Evolutionary conservation across 2,113 vertebrate species (phyloP).

Genomic region (Calidris pugnax): DNA sequence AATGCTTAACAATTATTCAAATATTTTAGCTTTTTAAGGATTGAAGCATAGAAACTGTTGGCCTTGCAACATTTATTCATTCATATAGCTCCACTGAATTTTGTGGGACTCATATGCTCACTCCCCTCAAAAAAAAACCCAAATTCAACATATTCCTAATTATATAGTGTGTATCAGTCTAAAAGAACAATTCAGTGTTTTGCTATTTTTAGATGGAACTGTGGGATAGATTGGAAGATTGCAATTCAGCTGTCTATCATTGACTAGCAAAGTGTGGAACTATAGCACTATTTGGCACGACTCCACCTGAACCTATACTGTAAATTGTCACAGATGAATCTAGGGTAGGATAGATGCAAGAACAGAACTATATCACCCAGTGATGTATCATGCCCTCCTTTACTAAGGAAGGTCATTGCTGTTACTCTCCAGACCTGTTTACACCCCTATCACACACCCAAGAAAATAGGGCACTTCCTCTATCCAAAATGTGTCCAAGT

Average conservation of each 20-base stretch:
- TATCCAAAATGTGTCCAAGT: not conserved
- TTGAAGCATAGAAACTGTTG: not conserved
- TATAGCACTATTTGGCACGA: not conserved
- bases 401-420: not conserved
- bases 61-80: not conserved
- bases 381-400: not conserved
- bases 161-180: not conserved
- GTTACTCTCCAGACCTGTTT: not conserved
- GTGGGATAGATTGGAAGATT: not conserved
- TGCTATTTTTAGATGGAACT: not conserved
- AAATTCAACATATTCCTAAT: not conserved
- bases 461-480: not conserved
- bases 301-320: not conserved
- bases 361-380: not conserved
- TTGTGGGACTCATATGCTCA: not conserved
- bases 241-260: not conserved
- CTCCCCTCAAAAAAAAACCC: accelerated
- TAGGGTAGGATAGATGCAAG: not conserved
- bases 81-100: not conserved
- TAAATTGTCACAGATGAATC: not conserved
- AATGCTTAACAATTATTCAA: not conserved
- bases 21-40: not conserved
- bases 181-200: not conserved
- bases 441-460: accelerated
- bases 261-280: not conserved